Base-by-base conservation (phyloP, 2,797 vertebrate genomes). In the Enteromius treurensis region DNA sequence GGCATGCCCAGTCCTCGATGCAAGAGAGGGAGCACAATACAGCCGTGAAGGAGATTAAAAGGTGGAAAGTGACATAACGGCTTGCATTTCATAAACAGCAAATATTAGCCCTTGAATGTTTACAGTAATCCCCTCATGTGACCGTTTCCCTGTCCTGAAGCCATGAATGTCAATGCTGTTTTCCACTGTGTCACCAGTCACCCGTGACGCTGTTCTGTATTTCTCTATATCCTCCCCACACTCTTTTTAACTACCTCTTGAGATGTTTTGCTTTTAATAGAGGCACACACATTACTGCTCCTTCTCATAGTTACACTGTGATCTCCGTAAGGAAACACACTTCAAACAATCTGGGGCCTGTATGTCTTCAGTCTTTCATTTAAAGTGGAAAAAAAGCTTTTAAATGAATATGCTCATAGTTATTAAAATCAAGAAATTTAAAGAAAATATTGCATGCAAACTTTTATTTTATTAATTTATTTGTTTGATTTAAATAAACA, bases 241-340 rank as follows among this genome's bases (percentile, higher is more conserved):
- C 62, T 58, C 80, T 53, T 51, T 47, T 64, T 73, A 32, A 67
- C 53, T 40, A 70, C 77, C 62, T 73, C 68, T 76, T 83, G 68
- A 84, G 73, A 89, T 79, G 64, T 83, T 74, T 86, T 84, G 80
- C 84, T 82, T 82, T 82, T 83, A 69, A 88, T 86, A 87, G 82
- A 80, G 42, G 29, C 51, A 64, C 64, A 51, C 71, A 77, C 53
- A 60, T 82, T 58, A 68, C 21, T 17, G 19, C 11, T 74, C 37
- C n/a, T 76, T 40, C 76, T 79, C 47, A 15, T 74, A 23, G 71
- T 60, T 42, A 42, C 74, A 49, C 64, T 69, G 49, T 65, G 58
- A 64, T 60, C 55, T 60, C 75, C 8, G 26, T 78, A 26, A 29
- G 55, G 49, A 70, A 34, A n/a, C 60, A 40, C 21, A 1, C 81